Percentiles rank a stretch among this genome's conserved stretches.
phyloP scores from a whole-genome alignment of 2,797 vertebrate genomes.

The Catharus ustulatus region DNA sequence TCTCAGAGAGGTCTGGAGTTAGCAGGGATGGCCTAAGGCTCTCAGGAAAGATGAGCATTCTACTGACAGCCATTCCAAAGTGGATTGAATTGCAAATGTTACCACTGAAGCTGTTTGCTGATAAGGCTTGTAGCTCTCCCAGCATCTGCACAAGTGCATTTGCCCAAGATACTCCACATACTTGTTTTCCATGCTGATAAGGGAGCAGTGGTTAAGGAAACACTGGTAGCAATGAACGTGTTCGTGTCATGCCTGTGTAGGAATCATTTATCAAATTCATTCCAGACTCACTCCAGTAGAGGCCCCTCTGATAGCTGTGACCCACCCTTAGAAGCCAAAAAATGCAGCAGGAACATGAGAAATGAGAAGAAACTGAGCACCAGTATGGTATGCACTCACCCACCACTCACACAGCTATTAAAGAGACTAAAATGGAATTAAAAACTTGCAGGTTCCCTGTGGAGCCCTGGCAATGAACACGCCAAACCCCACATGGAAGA shows the following conservation, averaged over 20 bases:
- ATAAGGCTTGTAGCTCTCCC: neutral
- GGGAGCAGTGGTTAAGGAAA: constrained; percentile 24
- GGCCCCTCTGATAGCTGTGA: neutral
- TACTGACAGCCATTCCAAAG: neutral
- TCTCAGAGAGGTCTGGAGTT: neutral
- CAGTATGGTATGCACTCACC: neutral
- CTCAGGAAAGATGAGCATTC: neutral
- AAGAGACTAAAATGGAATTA: neutral
- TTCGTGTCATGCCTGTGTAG: rapidly evolving
- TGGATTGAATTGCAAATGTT: constrained; percentile 1
- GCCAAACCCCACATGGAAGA: neutral
- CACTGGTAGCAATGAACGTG: neutral
- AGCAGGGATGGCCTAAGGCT: neutral
- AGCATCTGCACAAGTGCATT: constrained; percentile 21
- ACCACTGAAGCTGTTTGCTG: neutral
- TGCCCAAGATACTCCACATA: constrained; percentile 2
- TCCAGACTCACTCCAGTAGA: neutral
- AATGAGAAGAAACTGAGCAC: neutral
- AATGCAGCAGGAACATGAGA: neutral
- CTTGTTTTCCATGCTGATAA: constrained; percentile 46
- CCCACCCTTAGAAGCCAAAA: neutral
- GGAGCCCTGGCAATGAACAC: neutral
- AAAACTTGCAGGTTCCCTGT: neutral
- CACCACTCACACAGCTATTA: neutral
- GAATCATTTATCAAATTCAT: constrained; percentile 14